Percentiles rank a stretch among this genome's conserved stretches.
phyloP scores from a whole-genome alignment of 2,113 vertebrate species.

The Elanoides forficatus region DNA sequence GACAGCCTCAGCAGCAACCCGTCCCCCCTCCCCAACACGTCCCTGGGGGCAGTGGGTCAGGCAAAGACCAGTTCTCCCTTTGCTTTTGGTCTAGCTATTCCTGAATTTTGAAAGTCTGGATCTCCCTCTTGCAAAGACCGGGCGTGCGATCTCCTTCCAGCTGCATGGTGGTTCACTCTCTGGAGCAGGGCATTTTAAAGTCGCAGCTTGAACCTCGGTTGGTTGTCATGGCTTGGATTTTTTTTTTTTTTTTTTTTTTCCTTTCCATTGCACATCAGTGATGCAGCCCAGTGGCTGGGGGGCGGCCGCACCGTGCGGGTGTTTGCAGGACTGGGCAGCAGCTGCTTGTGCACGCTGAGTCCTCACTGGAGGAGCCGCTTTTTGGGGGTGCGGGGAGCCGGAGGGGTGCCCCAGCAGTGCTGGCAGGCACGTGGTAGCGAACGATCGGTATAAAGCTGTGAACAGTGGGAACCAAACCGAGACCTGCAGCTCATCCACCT shows the following conservation, averaged over 20 bases:
- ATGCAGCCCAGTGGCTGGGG: not conserved
- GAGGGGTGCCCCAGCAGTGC: not conserved
- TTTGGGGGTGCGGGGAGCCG: accelerated
- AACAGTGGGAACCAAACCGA: not conserved
- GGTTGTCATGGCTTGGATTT: not conserved
- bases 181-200: not conserved
- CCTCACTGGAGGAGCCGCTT: not conserved
- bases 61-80: not conserved
- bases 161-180: accelerated
- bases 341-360: not conserved
- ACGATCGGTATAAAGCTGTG: not conserved
- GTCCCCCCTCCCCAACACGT: not conserved
- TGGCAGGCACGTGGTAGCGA: accelerated
- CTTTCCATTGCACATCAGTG: not conserved
- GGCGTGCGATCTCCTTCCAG: not conserved
- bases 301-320: accelerated
- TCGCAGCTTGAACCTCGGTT: not conserved
- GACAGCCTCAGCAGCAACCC: accelerated
- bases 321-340: not conserved
- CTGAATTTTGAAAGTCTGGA: not conserved
- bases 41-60: not conserved
- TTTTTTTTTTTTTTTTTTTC: not conserved
- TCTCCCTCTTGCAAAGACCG: not conserved
- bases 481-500: not conserved
- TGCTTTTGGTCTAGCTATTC: not conserved